Evolutionary conservation across 2,888 invertebrate genomes (phyloP).

Genomic region (Eugnorisma glareosa): DNA sequence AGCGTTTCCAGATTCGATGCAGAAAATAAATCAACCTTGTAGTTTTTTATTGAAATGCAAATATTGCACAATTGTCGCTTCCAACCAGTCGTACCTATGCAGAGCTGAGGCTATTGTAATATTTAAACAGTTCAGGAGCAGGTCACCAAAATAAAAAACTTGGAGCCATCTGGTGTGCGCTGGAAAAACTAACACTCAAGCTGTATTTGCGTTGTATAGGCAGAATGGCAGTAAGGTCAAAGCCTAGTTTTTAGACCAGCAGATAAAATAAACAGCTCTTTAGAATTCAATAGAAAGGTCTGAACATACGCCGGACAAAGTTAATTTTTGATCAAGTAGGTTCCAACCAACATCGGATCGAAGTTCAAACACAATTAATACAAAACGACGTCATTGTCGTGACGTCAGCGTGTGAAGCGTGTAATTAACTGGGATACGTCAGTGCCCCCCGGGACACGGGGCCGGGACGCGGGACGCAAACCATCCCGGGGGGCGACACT

Average conservation of each 20-base stretch:
- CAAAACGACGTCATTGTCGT: conserved; percentile 66
- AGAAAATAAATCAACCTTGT: conserved; percentile 10
- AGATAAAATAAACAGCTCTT: conserved; percentile 29
- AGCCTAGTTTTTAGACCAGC: conserved; percentile 38
- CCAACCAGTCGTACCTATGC: not conserved
- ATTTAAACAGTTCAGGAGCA: conserved; percentile 45
- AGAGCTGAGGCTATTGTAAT: conserved; percentile 36
- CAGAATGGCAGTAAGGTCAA: conserved; percentile 45
- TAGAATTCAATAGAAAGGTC: conserved; percentile 25
- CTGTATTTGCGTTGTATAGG: not conserved
- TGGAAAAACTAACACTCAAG: conserved; percentile 13
- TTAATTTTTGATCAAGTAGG: conserved; percentile 41
- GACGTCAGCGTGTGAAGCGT: conserved; percentile 69
- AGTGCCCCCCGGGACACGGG: conserved; percentile 37
- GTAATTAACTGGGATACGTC: conserved; percentile 71
- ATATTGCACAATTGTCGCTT: not conserved
- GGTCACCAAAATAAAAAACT: conserved; percentile 31
- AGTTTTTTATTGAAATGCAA: not conserved
- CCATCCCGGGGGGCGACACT: conserved; percentile 55
- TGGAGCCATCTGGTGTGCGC: conserved; percentile 51
- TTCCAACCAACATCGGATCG: conserved; percentile 33
- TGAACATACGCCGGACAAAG: conserved; percentile 16
- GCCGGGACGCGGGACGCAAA: conserved; percentile 37
- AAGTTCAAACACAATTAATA: conserved; percentile 66
- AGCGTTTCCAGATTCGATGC: not conserved